Conservation (phyloP, 2,113 vertebrate genomes). For the Prietella phreatophila region DNA sequence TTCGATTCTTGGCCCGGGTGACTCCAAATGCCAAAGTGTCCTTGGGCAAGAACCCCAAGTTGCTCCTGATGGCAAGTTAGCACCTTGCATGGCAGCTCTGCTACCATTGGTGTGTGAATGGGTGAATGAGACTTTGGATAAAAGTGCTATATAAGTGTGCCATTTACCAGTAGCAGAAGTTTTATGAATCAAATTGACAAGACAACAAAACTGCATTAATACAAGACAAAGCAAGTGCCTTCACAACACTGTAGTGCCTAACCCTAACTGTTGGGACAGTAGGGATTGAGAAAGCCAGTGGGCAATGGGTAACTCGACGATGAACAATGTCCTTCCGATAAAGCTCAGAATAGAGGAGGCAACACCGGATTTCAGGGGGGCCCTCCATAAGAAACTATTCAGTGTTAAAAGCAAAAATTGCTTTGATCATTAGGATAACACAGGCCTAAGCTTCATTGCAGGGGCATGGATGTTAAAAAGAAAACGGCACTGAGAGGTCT, state of each 20-base stretch:
- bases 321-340: neutral
- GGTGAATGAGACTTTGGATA: no score
- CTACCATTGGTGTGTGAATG: no score
- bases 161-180: neutral
- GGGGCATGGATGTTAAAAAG: neutral
- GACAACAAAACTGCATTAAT: neutral
- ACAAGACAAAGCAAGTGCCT: neutral
- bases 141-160: no score
- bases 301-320: neutral
- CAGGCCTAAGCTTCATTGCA: neutral
- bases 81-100: no score
- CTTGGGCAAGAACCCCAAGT: no score
- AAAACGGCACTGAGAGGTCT: neutral
- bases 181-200: neutral
- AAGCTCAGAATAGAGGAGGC: neutral
- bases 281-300: neutral
- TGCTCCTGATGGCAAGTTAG: no score
- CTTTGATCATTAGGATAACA: no score
- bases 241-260: no score
- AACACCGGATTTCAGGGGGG: neutral
- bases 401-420: neutral
- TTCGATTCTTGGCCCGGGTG: no score
- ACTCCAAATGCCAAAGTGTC: no score
- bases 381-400: neutral
- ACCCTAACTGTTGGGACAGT: neutral